Evolutionary conservation across 2,797 vertebrate genomes (phyloP), one percentile per base, ranked within the genome.

Genomic region (Tarsius wallacei): DNA sequence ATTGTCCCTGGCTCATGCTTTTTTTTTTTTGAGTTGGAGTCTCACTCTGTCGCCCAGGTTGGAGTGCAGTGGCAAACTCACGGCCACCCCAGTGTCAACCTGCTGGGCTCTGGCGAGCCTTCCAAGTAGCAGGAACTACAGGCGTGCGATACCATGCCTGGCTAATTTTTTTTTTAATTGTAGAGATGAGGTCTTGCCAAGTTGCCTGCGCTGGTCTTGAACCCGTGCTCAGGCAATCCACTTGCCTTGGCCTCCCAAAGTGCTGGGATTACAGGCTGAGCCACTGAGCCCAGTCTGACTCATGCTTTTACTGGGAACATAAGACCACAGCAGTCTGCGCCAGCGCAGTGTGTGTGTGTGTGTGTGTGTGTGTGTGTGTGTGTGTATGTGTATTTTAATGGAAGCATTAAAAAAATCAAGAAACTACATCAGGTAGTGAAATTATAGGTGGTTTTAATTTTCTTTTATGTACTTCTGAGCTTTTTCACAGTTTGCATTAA

Each of bases 391-490:
- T 21, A 33, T 97, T 94, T 96, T 93, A 96, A 78, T 74, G 59
- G 81, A 77, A 42, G 63, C 77, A 82, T 73, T 55, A 87, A 31
- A 66, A 59, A 42, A 91, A 24, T 82, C 12, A 84, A 93, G 71
- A 31, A 85, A 87, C 19, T 76, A 71, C 9, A 90, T 55, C 71
- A 74, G 84, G 47, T 55, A 53, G 91, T 93, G 31, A 94, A 96
- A 96, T 70, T 93, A 89, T 70, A 63, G 49, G 36, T 94, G 36
- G 4, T 64, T 89, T 97, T 93, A 68, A 80, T 93, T 83, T 91
- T 95, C 51, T 87, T 83, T 26, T 53, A 66, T 93, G 68, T 83
- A 86, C 33, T 91, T 74, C 82, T 47, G 55, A 7, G 47, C 73
- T 90, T 84, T 84, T 28, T 26, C 19, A 94, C 10, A 91, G 88